Conservation (phyloP, 2,113 vertebrate species). For the Microtus oregoni region DNA sequence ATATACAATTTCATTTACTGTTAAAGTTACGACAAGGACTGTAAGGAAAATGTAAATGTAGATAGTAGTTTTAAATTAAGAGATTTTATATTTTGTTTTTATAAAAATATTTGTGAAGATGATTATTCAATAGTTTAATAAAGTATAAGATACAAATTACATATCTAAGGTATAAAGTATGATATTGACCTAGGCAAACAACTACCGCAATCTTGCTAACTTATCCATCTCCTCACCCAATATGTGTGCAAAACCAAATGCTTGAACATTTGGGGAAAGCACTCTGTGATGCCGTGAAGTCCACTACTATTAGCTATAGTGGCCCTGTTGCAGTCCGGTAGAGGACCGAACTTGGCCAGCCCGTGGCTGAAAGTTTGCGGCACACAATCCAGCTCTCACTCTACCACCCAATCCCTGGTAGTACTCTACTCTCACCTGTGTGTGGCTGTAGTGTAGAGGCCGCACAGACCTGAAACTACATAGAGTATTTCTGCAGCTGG, state of each 20-base stretch:
- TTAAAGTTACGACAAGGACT: slow-evolving; percentile 28
- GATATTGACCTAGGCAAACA: neutral
- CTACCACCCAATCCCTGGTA: neutral
- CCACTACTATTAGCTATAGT: neutral
- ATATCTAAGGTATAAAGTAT: neutral
- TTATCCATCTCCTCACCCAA: neutral
- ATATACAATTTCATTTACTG: slow-evolving; percentile 1
- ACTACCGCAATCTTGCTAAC: neutral
- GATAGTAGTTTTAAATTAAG: neutral
- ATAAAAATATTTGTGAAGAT: neutral
- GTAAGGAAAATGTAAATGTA: slow-evolving; percentile 5
- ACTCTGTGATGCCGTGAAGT: neutral
- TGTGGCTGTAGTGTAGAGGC: neutral
- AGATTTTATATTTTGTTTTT: slow-evolving; percentile 13
- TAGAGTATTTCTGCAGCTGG: neutral
- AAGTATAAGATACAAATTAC: neutral
- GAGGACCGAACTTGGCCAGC: neutral
- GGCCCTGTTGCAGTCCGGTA: neutral
- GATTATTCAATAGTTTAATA: neutral
- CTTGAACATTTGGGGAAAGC: neutral
- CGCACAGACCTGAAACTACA: neutral
- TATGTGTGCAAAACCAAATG: neutral
- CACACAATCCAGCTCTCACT: neutral
- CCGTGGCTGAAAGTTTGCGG: neutral
- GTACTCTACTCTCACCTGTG: neutral